These are phyloP conservation scores for Drosophila tropicalis DNA, from an alignment of 1,140 invertebrate species.

Conservation along the genomic window DNA sequence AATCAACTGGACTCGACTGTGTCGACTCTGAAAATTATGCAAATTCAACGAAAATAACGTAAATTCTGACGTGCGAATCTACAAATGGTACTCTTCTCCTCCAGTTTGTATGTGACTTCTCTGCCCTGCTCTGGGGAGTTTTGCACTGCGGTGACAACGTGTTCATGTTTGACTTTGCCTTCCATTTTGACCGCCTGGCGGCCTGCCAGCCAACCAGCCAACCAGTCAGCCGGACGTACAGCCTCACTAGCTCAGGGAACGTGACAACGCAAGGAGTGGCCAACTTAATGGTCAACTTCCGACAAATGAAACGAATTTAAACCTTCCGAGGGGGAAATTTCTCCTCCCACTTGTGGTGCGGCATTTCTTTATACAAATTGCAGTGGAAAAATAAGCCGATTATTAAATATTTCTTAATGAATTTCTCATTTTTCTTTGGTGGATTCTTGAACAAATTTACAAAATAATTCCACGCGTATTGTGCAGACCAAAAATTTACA, in stretches of 20 bases:
- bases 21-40: constrained; percentile 62
- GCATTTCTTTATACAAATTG: constrained; percentile 48
- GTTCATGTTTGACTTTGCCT: constrained; percentile 72
- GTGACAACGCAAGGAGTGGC: constrained; percentile 67
- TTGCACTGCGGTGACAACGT: constrained; percentile 44
- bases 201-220: not conserved
- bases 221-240: constrained; percentile 9
- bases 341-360: not conserved
- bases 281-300: constrained; percentile 64
- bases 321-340: not conserved
- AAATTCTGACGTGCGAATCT: constrained; percentile 65
- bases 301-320: constrained; percentile 6
- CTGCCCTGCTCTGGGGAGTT: constrained; percentile 20
- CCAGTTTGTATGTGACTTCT: constrained; percentile 24
- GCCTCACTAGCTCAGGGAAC: constrained; percentile 30
- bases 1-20: constrained; percentile 65
- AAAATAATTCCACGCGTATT: constrained; percentile 4
- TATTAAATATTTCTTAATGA: constrained; percentile 79
- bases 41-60: constrained; percentile 79
- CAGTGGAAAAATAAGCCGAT: constrained; percentile 62
- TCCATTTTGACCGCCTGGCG: constrained; percentile 1
- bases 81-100: constrained; percentile 37
- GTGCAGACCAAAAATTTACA: constrained; percentile 43
- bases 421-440: constrained; percentile 53
- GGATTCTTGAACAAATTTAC: constrained; percentile 32